Evolutionary conservation across 2,113 vertebrate genomes (phyloP), one percentile per base, ranked within the genome.

Genomic region (Rana temporaria): DNA sequence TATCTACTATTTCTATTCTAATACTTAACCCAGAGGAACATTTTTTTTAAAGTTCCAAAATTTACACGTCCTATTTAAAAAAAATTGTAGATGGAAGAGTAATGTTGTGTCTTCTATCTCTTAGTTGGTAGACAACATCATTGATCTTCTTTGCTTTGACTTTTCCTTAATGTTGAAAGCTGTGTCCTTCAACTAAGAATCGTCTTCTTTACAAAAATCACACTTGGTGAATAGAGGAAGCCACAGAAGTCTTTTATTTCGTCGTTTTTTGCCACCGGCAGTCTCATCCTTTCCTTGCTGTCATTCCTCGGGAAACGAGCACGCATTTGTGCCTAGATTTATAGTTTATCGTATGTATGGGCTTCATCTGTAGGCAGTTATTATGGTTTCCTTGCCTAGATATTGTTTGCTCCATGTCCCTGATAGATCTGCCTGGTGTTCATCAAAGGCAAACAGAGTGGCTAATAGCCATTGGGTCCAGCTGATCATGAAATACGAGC

Each of bases 401-500:
- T 96, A 96, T 96, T 96, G 95, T 96, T 94, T 95, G 94, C 93
- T 93, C 59, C 91, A 94, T 98, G 94, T 93, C 59, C 91, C 94
- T 98, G 94, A 96, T 95, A 94, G 94, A 96, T 96, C 94, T 94
- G 92, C 90, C 92, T 93, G 93, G 94, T 96, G 95, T 96, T 95
- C 95, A 96, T 97, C 96, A 96, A 93, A 93, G 90, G 90, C 88
- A 92, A 89, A 91, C 86, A 22, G 88, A 92, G 92, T 89, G 91
- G 93, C 94, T 94, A 95, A 95, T 97, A 97, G 96, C 96, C 96
- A 95, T 95, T 93, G 95, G 94, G 96, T 96, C 95, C 95, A 95
- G 95, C 97, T 97, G 97, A 98, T 96, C 96, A 98, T 99, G 98
- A 99, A 98, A 99, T 99, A 99, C 94, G 97, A 99, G 96, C 96